Base-by-base conservation (phyloP, 2,113 vertebrate genomes). In the Corynorhinus townsendii region DNA sequence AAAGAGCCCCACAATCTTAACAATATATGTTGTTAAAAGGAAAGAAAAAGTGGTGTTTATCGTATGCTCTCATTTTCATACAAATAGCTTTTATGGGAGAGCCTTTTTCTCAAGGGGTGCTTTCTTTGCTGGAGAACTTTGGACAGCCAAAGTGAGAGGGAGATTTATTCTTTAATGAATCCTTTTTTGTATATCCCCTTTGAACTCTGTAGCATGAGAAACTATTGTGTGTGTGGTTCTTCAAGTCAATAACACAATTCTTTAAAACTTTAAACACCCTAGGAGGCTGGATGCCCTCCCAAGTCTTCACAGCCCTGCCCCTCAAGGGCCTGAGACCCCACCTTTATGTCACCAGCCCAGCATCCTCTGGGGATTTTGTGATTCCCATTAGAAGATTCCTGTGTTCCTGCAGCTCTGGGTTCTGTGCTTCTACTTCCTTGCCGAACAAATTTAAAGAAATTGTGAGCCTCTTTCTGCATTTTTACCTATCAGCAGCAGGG, bases 401-500 rank as follows among this genome's bases (percentile, higher is more conserved):
- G 1, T 9, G 7, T 84, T 71, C 24, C 47, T 84, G 68, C 47
- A 73, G 11, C 47, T 90, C 17, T 5, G 24, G 12, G 4, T 56
- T 80, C 49, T 86, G 20, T 75, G 35, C 43, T 62, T 90, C 24
- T 3, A 22, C 45, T 82, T 75, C 85, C 80, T 49, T 43, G 28
- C 19, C 33, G 15, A 76, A 45, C 40, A 79, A 8, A 64, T 35
- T 49, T 95, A 69, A 87, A 76, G 35, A 87, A 75, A 91, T 71
- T 38, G 28, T 81, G 59, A 91, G 14, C 22, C 30, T 94, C 40
- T 59, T 26, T 45, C 45, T 93, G 90, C 79, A 73, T 56, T 89
- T 91, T 77, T 40, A 66, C 22, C 52, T 93, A 82, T 40, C 15
- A 79, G 33, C 95, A 95, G 95, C 87, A 96, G 92, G 86, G 86